Evolutionary conservation across 2,888 invertebrate genomes (phyloP).

Genomic region (Drosophila nigricruria): DNA sequence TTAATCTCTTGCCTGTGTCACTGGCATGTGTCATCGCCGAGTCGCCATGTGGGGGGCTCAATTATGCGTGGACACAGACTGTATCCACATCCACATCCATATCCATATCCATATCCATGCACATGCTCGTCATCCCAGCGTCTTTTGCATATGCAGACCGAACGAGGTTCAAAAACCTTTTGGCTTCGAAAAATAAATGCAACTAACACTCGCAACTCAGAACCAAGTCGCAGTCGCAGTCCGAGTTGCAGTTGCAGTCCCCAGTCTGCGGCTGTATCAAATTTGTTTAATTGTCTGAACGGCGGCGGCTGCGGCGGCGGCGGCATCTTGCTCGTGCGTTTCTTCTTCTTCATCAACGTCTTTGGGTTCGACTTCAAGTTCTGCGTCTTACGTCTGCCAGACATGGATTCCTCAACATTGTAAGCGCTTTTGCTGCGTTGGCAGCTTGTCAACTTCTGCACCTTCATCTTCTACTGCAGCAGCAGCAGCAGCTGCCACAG

Average conservation of each 20-base stretch:
- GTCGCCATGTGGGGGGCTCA: constrained; percentile 57
- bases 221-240: neutral
- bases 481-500: neutral
- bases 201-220: constrained; percentile 44
- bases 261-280: constrained; percentile 69
- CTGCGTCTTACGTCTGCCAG: constrained; percentile 52
- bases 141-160: constrained; percentile 35
- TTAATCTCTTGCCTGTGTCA: constrained; percentile 28
- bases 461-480: constrained; percentile 20
- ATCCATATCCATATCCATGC: constrained; percentile 13
- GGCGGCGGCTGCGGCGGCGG: constrained; percentile 36
- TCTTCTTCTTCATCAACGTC: constrained; percentile 8
- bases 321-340: constrained; percentile 43
- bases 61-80: constrained; percentile 72
- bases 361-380: constrained; percentile 20
- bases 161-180: constrained; percentile 69
- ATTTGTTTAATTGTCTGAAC: constrained; percentile 75
- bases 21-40: constrained; percentile 49
- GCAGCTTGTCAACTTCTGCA: constrained; percentile 68
- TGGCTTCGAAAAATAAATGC: constrained; percentile 49
- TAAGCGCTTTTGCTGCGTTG: constrained; percentile 77
- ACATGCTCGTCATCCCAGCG: constrained; percentile 8
- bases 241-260: constrained; percentile 4
- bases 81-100: constrained; percentile 9
- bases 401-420: constrained; percentile 75